Base-by-base conservation (phyloP, 2,797 vertebrate species). In the Tangara arthus region DNA sequence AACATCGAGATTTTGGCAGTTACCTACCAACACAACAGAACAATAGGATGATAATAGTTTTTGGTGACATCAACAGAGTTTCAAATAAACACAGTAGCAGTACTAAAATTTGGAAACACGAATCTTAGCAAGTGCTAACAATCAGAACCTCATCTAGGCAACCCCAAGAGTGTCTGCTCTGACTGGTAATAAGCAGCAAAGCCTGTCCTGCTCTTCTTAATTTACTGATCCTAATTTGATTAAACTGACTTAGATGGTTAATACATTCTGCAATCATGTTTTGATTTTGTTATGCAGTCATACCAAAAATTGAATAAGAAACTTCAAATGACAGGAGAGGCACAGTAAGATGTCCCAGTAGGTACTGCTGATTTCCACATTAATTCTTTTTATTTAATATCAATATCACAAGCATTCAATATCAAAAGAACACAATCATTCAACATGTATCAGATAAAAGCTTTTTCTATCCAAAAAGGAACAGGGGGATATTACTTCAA, bases 401-500 rank as follows among this genome's bases (percentile, higher is more conserved):
- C 78, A 92, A 12, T 85, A 95, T 80, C 71, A 79, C 66, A 82
- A 82, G 60, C 28, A 95, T 77, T 89, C 49, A 49, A 37, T 93
- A 94, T 93, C 89, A 95, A 96, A 96, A 89, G 82, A 92, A 59
- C 15, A 75, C 0, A 2, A 82, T 92, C 75, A 41, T 79, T 77
- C 89, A 89, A 87, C 60, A 76, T 65, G 30, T 73, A 95, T 87
- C 82, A 91, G 60, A 94, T 85, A 93, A 94, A 87, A 91, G 78
- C 60, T 80, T 94, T 93, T 82, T 68, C 70, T 46, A 79, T 14
- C 34, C 60, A 73, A 77, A 94, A 92, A 85, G 87, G 90, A 89
- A 55, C 18, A 59, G 35, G 34, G 44, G 93, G 60, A 64, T 79
- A 66, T 71, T 88, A 83, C 68, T 85, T 91, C 60, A 70, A 71